Evolutionary conservation across 1,140 invertebrate genomes (phyloP).

Genomic region (Rhynchophorus ferrugineus): DNA sequence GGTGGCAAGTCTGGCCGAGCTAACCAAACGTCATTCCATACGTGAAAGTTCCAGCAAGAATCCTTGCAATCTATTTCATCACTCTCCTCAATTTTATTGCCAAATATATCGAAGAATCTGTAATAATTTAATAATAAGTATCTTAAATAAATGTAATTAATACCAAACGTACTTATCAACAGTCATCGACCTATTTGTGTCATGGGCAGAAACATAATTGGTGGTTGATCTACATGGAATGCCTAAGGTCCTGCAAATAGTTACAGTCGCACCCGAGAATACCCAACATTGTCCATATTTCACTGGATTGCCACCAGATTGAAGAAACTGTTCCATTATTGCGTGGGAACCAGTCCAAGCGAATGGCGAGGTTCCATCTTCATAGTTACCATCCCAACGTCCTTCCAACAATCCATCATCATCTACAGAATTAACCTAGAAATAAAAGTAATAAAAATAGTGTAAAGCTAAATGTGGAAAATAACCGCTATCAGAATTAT

Average conservation of each 20-base stretch:
- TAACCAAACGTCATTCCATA: conserved; percentile 83
- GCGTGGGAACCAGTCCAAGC: conserved; percentile 63
- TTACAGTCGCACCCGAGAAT: conserved; percentile 64
- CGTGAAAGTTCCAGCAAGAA: conserved; percentile 73
- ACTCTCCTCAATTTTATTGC: conserved; percentile 55
- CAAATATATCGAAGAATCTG: conserved; percentile 53
- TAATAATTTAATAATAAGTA: conserved; percentile 43
- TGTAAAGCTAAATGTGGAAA: too few relatives aligned
- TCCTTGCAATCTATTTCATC: conserved; percentile 48
- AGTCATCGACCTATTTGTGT: conserved; percentile 62
- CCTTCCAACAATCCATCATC: conserved; percentile 63
- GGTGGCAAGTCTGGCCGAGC: conserved; percentile 61
- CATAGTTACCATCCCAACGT: conserved; percentile 65
- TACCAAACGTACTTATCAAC: conserved; percentile 49
- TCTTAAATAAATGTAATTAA: background rate
- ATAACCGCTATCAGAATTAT: too few relatives aligned
- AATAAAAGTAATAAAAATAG: too few relatives aligned
- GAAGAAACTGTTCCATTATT: conserved; percentile 61
- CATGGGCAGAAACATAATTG: conserved; percentile 72
- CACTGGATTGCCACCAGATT: conserved; percentile 55
- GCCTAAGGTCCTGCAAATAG: conserved; percentile 53
- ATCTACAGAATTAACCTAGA: conserved; percentile 52
- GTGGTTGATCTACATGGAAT: conserved; percentile 67
- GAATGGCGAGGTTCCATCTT: conserved; percentile 56
- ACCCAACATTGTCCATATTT: conserved; percentile 81